Evolutionary conservation across 2,888 invertebrate genomes (phyloP), one percentile per base, ranked within the genome.

Genomic region (Eristalinus sepulchralis): DNA sequence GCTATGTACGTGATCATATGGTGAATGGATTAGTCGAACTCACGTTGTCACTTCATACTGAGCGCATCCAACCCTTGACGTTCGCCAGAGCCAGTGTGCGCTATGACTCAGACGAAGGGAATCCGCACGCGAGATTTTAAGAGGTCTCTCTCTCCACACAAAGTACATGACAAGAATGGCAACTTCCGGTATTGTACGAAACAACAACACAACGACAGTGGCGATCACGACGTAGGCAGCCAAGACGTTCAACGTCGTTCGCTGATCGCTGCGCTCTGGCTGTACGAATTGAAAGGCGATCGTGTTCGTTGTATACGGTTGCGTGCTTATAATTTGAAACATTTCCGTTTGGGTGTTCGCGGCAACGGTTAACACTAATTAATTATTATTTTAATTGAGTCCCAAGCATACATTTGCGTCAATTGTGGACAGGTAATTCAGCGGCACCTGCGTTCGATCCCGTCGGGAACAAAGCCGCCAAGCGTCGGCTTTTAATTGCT

Each of bases 141-240:
- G 82, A 82, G 73, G 82, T 82, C 72, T 17, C 47, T 17, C 47
- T 47, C 47, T 77, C 76, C 63, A 62, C 31, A 59, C 31, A 68
- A 62, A 73, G 71, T 80, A 80, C 81, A 71, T 87, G 87, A 88
- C 88, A 88, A 88, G 88, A 88, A 88, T 88, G 88, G 88, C 88
- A 88, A 88, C 88, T 88, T 88, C 88, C 88, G 88, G 88, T 83
- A 88, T 84, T 88, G 87, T 75, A 76, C 66, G 76, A 81, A 80
- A 72, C 86, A 83, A 66, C 71, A 73, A 77, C 63, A 63, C 62
- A 33, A 55, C 33, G 17, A 67, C 64, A 67, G 22, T 27, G 53
- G 59, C 77, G 24, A 68, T 64, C 47, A 75, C 66, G 70, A 66
- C 66, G 27, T 71, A 36, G 63, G 36, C 71, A 62, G 53, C 59